These are phyloP conservation scores for Pecten maximus DNA, from an alignment of 2,888 invertebrate species.

Conservation along the genomic window DNA sequence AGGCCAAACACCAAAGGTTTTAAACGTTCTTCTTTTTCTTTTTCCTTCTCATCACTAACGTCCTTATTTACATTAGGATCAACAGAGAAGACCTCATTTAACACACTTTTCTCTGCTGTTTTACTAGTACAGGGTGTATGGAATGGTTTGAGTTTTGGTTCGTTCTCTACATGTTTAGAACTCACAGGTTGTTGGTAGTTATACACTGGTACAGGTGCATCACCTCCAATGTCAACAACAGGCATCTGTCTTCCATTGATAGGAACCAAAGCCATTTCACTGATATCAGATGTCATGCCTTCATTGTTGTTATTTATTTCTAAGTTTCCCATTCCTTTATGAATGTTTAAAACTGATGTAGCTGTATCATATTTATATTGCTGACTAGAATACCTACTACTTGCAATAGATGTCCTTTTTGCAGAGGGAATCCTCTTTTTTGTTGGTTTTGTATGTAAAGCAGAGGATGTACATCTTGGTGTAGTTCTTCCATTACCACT, in stretches of 20 bases:
- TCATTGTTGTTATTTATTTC: not conserved
- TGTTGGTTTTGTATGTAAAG: not conserved
- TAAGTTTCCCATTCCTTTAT: not conserved
- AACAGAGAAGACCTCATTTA: not conserved
- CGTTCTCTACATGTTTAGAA: conserved; percentile 2
- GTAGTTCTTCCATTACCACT: not conserved
- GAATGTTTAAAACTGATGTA: not conserved
- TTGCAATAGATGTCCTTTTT: not conserved
- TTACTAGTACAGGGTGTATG: not conserved
- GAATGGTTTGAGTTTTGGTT: not conserved
- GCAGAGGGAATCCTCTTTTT: conserved; percentile 12
- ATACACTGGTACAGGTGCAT: conserved; percentile 55
- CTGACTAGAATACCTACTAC: conserved; percentile 9
- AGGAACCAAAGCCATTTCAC: conserved; percentile 43
- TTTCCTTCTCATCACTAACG: not conserved
- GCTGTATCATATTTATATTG: not conserved
- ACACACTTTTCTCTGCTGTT: conserved; percentile 9
- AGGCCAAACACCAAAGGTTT: conserved; percentile 69
- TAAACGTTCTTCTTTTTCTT: conserved; percentile 50
- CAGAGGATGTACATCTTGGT: not conserved
- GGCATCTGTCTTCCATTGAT: conserved; percentile 53
- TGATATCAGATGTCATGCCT: not conserved
- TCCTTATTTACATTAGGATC: not conserved
- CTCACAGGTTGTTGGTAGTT: conserved; percentile 41
- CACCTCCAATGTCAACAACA: conserved; percentile 62